Conservation (phyloP, 2,888 invertebrate genomes). For the Rugalucina vietnamica region DNA sequence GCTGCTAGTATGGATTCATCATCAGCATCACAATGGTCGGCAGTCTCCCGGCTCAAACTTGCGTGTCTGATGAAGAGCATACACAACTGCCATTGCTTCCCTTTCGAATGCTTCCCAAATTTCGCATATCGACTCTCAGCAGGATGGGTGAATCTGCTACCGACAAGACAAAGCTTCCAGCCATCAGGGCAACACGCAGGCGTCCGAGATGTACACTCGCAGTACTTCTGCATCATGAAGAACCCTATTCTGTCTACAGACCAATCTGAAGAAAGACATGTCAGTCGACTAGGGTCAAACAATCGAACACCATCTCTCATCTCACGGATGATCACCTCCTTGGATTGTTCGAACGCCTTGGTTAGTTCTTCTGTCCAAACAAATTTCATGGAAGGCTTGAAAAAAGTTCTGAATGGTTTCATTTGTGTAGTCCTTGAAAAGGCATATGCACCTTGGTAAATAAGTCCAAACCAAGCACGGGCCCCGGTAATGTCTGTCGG, state of each 20-base stretch:
- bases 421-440: too few species aligned
- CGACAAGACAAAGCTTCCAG: slow-evolving; percentile 59
- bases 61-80: slow-evolving; percentile 46
- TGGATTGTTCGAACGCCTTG: too few species aligned
- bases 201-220: slow-evolving; percentile 37
- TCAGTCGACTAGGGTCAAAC: slow-evolving; percentile 50
- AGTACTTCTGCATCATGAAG: slow-evolving; percentile 57
- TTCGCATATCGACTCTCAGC: slow-evolving; percentile 54
- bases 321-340: slow-evolving; percentile 47
- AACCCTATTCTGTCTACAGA: slow-evolving; percentile 63
- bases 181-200: slow-evolving; percentile 59
- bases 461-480: too few species aligned
- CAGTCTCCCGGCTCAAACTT: slow-evolving; percentile 44
- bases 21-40: slow-evolving; percentile 15
- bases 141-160: slow-evolving; percentile 60
- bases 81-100: slow-evolving; percentile 46
- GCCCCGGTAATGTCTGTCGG: too few species aligned
- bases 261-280: slow-evolving; percentile 60
- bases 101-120: slow-evolving; percentile 57
- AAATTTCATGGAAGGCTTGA: too few species aligned
- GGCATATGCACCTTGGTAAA: too few species aligned
- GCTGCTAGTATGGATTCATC: slow-evolving; percentile 40
- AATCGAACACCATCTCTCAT: slow-evolving; percentile 55
- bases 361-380: too few species aligned
- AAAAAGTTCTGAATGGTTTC: too few species aligned